phyloP scores from a whole-genome alignment of 2,888 invertebrate genomes.

The Metallyticus violacea region DNA sequence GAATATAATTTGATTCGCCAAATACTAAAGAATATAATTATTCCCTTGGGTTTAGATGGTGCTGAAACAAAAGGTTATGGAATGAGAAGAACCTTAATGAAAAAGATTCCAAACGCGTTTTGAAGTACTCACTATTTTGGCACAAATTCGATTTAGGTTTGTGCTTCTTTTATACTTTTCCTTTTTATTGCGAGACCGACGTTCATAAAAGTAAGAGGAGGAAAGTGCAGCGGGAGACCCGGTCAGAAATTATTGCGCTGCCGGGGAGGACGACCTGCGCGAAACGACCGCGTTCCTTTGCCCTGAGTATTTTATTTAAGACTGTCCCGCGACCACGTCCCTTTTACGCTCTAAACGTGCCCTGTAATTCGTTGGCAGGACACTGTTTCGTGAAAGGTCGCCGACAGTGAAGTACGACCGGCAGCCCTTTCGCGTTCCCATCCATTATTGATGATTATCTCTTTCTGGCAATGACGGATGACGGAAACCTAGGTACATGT shows the following conservation, averaged over 20 bases:
- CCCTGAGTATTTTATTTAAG: background rate
- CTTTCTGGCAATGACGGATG: background rate
- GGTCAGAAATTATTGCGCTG: background rate
- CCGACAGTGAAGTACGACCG: background rate
- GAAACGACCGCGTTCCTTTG: background rate
- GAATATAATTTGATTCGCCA: no score
- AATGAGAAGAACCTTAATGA: no score
- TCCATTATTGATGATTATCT: background rate
- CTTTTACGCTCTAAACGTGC: background rate
- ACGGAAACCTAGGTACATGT: background rate
- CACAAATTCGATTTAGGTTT: background rate
- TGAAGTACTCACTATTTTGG: background rate
- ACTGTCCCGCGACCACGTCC: background rate
- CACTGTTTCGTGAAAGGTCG: background rate
- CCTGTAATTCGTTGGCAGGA: background rate
- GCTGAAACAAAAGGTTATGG: no score
- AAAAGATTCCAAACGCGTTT: no score
- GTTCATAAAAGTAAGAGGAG: background rate
- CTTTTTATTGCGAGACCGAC: background rate
- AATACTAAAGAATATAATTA: no score
- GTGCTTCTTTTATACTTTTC: background rate
- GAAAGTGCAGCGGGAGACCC: no score
- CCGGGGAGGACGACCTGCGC: background rate
- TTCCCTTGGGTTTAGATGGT: no score
- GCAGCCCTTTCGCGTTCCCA: background rate